Evolutionary conservation across 2,888 invertebrate species (phyloP).

Genomic region (Pyralis farinalis): DNA sequence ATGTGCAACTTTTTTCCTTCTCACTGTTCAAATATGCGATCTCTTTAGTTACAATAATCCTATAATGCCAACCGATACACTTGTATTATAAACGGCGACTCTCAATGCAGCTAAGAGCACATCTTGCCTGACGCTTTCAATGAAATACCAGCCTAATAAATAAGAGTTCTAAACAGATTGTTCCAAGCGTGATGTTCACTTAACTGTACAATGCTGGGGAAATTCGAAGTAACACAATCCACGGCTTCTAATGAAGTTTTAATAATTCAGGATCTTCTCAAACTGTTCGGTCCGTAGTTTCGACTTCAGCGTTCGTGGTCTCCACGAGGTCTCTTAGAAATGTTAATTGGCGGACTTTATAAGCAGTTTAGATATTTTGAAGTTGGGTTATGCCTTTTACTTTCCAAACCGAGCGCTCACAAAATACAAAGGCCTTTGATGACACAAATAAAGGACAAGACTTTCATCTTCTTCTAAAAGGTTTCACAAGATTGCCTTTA

Average conservation of each 20-base stretch:
- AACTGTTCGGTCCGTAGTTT: slow-evolving; percentile 16
- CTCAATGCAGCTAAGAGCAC: too few relatives aligned
- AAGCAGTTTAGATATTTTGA: slow-evolving; percentile 23
- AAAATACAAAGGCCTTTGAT: background rate
- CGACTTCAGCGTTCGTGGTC: slow-evolving; percentile 9
- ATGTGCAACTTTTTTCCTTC: too few relatives aligned
- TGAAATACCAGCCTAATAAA: too few relatives aligned
- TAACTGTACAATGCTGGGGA: too few relatives aligned
- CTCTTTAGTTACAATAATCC: too few relatives aligned
- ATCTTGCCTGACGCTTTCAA: too few relatives aligned
- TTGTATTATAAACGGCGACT: too few relatives aligned
- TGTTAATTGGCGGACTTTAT: slow-evolving; percentile 24
- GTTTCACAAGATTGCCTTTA: background rate
- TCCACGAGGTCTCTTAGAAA: slow-evolving; percentile 19
- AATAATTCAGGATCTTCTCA: slow-evolving; percentile 23
- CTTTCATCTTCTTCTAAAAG: background rate
- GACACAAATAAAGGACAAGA: background rate
- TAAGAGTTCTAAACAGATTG: too few relatives aligned
- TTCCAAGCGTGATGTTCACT: too few relatives aligned
- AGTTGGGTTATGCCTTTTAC: slow-evolving; percentile 17
- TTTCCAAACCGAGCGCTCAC: slow-evolving; percentile 1
- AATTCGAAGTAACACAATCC: slow-evolving; percentile 6
- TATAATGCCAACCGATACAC: too few relatives aligned
- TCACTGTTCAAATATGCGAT: too few relatives aligned
- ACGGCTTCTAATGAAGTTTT: slow-evolving; percentile 21